phyloP scores from a whole-genome alignment of 2,113 vertebrate species.

The Atherinomorus stipes region DNA sequence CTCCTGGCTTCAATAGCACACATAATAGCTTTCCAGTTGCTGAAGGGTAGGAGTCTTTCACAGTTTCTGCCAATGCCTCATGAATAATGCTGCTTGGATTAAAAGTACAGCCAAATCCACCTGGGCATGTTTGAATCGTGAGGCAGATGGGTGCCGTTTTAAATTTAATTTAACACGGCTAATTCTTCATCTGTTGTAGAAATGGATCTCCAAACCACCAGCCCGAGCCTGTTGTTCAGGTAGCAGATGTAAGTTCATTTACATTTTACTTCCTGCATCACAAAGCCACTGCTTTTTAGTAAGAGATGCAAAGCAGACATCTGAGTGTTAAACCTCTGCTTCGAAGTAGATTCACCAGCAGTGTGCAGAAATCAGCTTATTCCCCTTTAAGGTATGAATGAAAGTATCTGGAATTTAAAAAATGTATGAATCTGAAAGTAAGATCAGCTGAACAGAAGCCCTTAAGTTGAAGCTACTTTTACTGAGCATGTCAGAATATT shows the following conservation, averaged over 20 bases:
- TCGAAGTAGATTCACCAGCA: neutral
- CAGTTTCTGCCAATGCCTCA: neutral
- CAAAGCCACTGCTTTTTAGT: conserved; percentile 17
- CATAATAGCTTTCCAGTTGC: conserved; percentile 91
- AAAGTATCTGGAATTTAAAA: too few species aligned
- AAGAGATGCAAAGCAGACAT: conserved; percentile 31
- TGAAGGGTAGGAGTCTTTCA: conserved; percentile 87
- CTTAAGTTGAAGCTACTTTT: too few species aligned
- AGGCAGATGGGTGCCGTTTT: neutral
- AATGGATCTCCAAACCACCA: conserved; percentile 93
- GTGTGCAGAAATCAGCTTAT: too few species aligned
- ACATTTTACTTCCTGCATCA: neutral
- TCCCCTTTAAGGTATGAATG: too few species aligned
- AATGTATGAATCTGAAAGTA: too few species aligned
- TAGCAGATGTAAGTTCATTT: conserved; percentile 78
- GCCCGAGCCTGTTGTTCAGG: conserved; percentile 81
- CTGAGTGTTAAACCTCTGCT: conserved; percentile 2
- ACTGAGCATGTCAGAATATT: too few species aligned
- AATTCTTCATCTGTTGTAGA: conserved; percentile 66
- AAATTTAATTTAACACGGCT: neutral
- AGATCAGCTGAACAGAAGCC: too few species aligned
- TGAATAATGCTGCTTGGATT: conserved; percentile 3
- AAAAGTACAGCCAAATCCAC: neutral
- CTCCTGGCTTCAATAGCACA: conserved; percentile 93
- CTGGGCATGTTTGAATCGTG: neutral